phyloP scores from a whole-genome alignment of 2,113 vertebrate genomes.

The Phrynosoma blainvillii region DNA sequence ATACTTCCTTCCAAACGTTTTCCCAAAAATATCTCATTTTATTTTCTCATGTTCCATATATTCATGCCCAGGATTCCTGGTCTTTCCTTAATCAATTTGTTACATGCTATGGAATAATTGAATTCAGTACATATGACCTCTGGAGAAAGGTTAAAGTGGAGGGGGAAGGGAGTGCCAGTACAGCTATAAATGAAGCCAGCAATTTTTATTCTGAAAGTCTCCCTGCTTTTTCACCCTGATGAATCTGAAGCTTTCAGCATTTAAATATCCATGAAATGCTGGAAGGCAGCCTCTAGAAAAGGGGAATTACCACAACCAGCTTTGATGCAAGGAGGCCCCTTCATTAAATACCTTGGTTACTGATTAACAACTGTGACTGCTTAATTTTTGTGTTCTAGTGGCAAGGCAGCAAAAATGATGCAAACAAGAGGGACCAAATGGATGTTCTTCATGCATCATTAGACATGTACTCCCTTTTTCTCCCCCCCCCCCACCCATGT shows the following conservation, averaged over 20 bases:
- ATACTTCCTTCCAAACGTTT: constrained; percentile 41
- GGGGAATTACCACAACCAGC: constrained; percentile 46
- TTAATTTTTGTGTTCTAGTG: constrained; percentile 58
- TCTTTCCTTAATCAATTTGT: constrained; percentile 39
- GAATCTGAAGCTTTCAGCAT: constrained; percentile 71
- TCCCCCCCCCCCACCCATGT: not conserved
- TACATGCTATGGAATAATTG: constrained; percentile 64
- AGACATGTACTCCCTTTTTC: constrained; percentile 26
- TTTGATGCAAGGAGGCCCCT: constrained; percentile 57
- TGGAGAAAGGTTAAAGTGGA: constrained; percentile 72
- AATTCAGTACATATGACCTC: constrained; percentile 50
- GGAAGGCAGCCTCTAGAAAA: constrained; percentile 64
- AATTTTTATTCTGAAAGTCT: constrained; percentile 73
- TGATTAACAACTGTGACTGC: constrained; percentile 76
- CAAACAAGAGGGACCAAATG: constrained; percentile 54
- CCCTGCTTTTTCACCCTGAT: constrained; percentile 69
- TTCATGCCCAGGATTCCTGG: constrained; percentile 35
- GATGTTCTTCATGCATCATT: constrained; percentile 75
- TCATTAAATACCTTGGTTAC: constrained; percentile 75
- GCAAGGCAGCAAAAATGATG: constrained; percentile 53
- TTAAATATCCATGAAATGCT: constrained; percentile 69
- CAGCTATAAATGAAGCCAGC: constrained; percentile 59
- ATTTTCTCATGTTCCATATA: constrained; percentile 56
- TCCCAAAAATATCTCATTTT: constrained; percentile 33
- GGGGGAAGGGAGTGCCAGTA: constrained; percentile 55